Percentiles rank a stretch among this genome's conserved stretches.
phyloP scores from a whole-genome alignment of 2,888 invertebrate species.

The Athalia rosae region DNA sequence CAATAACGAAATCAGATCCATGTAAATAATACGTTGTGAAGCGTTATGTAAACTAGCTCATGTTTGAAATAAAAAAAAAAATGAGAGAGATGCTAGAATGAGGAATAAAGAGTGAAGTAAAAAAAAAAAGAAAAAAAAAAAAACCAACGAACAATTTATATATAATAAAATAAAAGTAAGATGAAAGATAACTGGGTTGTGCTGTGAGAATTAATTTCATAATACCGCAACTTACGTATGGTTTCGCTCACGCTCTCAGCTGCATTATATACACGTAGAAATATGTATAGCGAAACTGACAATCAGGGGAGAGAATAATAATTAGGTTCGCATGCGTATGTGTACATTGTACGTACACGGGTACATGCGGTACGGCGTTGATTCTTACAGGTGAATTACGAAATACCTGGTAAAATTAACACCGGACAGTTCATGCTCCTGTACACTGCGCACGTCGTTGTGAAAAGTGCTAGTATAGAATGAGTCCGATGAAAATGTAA shows the following conservation, averaged over 20 bases:
- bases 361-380: neutral
- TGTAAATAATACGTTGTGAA: slow-evolving; percentile 25
- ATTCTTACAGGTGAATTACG: slow-evolving; percentile 28
- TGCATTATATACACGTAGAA: neutral
- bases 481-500: slow-evolving; percentile 1
- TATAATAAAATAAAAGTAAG: slow-evolving; percentile 24
- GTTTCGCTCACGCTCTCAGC: slow-evolving; percentile 4
- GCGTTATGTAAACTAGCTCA: slow-evolving; percentile 27
- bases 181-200: slow-evolving; percentile 29
- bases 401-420: slow-evolving; percentile 6
- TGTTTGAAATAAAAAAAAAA: slow-evolving; percentile 3
- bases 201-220: slow-evolving; percentile 72
- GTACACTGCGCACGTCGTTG: neutral
- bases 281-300: slow-evolving; percentile 20
- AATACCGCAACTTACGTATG: slow-evolving; percentile 54
- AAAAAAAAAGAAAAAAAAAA: too few species aligned
- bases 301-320: slow-evolving; percentile 31
- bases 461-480: neutral
- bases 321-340: neutral
- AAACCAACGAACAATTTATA: too few species aligned
- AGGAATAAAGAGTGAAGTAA: neutral
- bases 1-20: neutral
- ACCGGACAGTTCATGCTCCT: neutral
- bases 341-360: neutral
- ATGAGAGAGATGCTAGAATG: neutral